Percentiles rank a stretch among this genome's conserved stretches.
These are phyloP conservation scores for Serilophus lunatus DNA, from an alignment of 2,113 vertebrate genomes.

Conservation along the genomic window DNA sequence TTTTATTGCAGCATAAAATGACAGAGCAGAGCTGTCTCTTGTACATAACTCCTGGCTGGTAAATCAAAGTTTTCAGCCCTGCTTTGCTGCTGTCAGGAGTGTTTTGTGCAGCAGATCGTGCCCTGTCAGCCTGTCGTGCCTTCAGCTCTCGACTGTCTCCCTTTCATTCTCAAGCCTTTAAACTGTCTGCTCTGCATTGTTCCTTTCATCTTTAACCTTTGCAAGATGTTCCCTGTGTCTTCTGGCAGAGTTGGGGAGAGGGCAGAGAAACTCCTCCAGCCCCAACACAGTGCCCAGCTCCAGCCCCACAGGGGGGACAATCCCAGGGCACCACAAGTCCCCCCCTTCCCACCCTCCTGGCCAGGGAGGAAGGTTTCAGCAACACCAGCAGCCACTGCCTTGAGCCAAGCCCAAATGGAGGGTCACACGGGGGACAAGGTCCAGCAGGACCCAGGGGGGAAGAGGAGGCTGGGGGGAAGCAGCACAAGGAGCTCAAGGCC, in stretches of 20 bases:
- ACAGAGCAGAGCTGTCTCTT: not conserved
- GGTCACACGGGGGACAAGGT: too few species aligned
- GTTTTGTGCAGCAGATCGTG: not conserved
- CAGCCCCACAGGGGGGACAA: fast-evolving
- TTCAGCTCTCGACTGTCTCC: not conserved
- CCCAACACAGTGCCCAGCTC: not conserved
- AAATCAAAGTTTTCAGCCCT: not conserved
- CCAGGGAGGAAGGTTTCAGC: not conserved
- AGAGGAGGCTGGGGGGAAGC: not conserved
- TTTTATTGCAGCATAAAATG: not conserved
- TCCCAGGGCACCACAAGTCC: fast-evolving
- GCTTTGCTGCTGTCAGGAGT: not conserved
- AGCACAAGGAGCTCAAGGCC: too few species aligned
- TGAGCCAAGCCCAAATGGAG: not conserved
- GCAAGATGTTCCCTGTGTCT: fast-evolving
- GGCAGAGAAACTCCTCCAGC: not conserved
- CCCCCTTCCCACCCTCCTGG: fast-evolving
- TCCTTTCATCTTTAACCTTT: not conserved
- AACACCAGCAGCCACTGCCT: not conserved
- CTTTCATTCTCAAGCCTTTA: not conserved
- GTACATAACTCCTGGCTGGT: not conserved
- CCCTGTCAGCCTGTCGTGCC: not conserved
- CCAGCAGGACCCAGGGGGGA: not conserved
- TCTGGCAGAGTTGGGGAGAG: not conserved
- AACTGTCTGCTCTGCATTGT: fast-evolving